phyloP scores from a whole-genome alignment of 2,113 vertebrate species.

The Pseudonaja textilis region DNA sequence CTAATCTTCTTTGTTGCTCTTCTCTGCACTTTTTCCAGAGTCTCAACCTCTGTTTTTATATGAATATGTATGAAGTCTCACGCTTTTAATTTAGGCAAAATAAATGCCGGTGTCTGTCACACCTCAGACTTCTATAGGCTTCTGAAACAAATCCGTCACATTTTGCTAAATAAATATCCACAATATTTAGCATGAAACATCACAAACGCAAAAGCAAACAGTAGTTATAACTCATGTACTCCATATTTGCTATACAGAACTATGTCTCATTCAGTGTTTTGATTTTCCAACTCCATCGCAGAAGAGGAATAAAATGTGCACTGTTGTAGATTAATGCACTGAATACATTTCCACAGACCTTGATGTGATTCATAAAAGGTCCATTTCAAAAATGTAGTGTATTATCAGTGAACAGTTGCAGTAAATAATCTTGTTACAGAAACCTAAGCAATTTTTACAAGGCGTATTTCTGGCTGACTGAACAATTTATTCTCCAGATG shows the following conservation, averaged over 20 bases:
- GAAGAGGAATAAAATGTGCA: conserved; percentile 75
- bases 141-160: conserved; percentile 54
- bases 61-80: not conserved
- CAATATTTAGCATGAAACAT: conserved; percentile 59
- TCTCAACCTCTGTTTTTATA: too few species aligned
- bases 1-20: too few species aligned
- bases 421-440: conserved; percentile 88
- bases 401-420: conserved; percentile 82
- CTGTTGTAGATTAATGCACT: conserved; percentile 78
- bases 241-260: conserved; percentile 46
- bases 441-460: conserved; percentile 87
- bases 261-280: conserved; percentile 77
- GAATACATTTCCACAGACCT: conserved; percentile 81
- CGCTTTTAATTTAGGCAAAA: not conserved
- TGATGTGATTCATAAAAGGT: conserved; percentile 86
- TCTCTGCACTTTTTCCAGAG: too few species aligned
- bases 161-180: conserved; percentile 75
- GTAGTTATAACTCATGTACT: not conserved
- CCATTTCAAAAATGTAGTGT: conserved; percentile 80
- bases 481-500: conserved; percentile 86
- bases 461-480: conserved; percentile 84
- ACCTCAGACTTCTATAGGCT: conserved; percentile 57
- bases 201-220: conserved; percentile 6
- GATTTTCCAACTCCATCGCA: conserved; percentile 77
- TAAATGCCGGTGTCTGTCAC: conserved; percentile 45